Base-by-base conservation (phyloP, 2,797 vertebrate genomes). In the Chiloscyllium punctatum region DNA sequence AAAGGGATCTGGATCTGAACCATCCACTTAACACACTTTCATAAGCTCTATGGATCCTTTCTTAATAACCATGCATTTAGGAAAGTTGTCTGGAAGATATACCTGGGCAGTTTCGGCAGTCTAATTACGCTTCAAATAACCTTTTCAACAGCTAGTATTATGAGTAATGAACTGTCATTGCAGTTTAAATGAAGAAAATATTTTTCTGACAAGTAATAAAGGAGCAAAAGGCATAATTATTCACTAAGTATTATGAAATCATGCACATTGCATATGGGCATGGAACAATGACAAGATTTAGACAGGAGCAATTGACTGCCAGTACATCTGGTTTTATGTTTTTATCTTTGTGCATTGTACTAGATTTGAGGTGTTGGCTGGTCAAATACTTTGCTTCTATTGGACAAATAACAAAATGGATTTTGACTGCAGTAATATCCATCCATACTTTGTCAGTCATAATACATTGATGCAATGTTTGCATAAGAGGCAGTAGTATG, bases 301-400 rank as follows among this genome's bases (percentile, higher is more conserved):
- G 69, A 72, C 68, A 74, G 27, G 69, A 94, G 92, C 25, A 16
- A 48, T 3, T 48, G 92, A 51, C 69, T 94, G 92, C 92, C 92
- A 94, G 42, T 72, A 27, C 92, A 72, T 94, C 92, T 94, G 92
- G 68, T 94, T 94, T 94, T 94, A 71, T n/a, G 57, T 66, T 91
- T 91, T 62, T 66, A 72, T 69, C 23, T 16, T 72, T 94, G 69
- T 69, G 69, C 92, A 72, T 74, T 72, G 92, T 94, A 94, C 37
- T 48, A 72, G 27, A 42, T 51, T 51, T 72, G 11, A 94, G 69
- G 72, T 94, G 37, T 48, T 94, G 37, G 25, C 42, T 72, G 25
- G 37, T 42, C 33, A 66, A 91, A 53, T 66, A 91, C 62, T 66
- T 91, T n/a, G 88, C 53, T 25, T 94, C n/a, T 53, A 90, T 6